phyloP scores from a whole-genome alignment of 1,140 invertebrate species.

The Pogonognathellus flavescens region DNA sequence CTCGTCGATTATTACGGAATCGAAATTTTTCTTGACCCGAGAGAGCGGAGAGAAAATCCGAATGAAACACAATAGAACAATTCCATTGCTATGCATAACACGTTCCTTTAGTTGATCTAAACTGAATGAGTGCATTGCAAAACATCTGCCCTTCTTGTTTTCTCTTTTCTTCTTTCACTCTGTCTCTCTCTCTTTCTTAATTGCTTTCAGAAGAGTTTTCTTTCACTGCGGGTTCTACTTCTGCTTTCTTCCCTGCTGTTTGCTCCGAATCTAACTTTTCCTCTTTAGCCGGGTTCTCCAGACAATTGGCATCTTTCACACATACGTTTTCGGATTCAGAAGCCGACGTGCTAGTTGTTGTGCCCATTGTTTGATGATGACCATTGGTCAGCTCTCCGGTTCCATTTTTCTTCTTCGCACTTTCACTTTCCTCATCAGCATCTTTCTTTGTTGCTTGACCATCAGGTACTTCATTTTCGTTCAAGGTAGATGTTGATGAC shows the following conservation, averaged over 20 bases:
- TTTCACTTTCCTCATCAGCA: background rate
- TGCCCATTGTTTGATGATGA: constrained; percentile 5
- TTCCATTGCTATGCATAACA: background rate
- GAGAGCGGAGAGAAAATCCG: background rate
- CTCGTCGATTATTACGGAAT: too few relatives aligned
- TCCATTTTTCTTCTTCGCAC: background rate
- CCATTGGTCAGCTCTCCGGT: constrained; percentile 27
- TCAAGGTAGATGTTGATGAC: constrained; percentile 6
- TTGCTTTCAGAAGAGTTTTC: constrained; percentile 16
- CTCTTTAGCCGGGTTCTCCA: background rate
- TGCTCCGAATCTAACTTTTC: background rate
- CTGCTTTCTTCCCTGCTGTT: constrained; percentile 13
- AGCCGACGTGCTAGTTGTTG: background rate
- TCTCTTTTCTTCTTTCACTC: background rate
- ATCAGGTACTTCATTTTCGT: constrained; percentile 45
- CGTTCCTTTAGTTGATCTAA: too few relatives aligned
- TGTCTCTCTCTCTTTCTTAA: background rate
- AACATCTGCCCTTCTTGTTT: background rate
- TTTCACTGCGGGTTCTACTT: constrained; percentile 12
- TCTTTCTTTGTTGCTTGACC: background rate
- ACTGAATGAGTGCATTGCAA: background rate
- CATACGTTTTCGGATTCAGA: background rate
- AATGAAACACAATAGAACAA: background rate
- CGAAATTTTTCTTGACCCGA: too few relatives aligned
- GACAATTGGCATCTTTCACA: constrained; percentile 13